Evolutionary conservation across 2,113 vertebrate genomes (phyloP), one percentile per base, ranked within the genome.

Genomic region (Nothobranchius kuhntae): DNA sequence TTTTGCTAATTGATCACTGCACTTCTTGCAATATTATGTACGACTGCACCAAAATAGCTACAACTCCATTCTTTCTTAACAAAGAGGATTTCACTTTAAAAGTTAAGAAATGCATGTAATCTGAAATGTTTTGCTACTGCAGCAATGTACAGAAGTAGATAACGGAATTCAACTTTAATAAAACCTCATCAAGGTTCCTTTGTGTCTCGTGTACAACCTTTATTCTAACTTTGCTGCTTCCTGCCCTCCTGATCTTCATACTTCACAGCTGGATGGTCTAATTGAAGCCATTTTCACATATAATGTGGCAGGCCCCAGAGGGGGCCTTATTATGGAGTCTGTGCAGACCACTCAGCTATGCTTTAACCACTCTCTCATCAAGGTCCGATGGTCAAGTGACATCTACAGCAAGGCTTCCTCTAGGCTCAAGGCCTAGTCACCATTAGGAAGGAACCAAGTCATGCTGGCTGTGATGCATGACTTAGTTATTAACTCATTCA

Each of bases 251-350:
- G 71, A 57, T 47, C 65, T 62, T 54, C 57, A 71, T 48, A 68
- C 80, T 85, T 81, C 84, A 76, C 70, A 81, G 76, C 78, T 70
- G 77, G 81, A 66, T 75, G 51, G 73, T 72, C 78, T 89, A 90
- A 92, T 91, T 90, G 86, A 82, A 87, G 67, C 83, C 81, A 91
- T 92, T 91, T 90, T 78, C 88, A 71, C 81, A 80, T 84, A 78
- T 88, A 86, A 87, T 84, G 61, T 68, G 40, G 68, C 42, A 53
- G 65, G 57, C 88, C 38, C 87, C 88, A 45, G 53, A 52, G 80
- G 74, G 90, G 70, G n/a, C 9, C 86, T 91, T 81, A 88, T 91
- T 90, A 92, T 46, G 50, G 71, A 78, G 56, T 65, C 21, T 46
- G 64, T 70, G 40, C 54, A 46, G 35, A 61, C 52, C 58, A 59